These are phyloP conservation scores for Branchinecta sandiegonensis DNA, from an alignment of 2,888 invertebrate genomes.

Conservation along the genomic window DNA sequence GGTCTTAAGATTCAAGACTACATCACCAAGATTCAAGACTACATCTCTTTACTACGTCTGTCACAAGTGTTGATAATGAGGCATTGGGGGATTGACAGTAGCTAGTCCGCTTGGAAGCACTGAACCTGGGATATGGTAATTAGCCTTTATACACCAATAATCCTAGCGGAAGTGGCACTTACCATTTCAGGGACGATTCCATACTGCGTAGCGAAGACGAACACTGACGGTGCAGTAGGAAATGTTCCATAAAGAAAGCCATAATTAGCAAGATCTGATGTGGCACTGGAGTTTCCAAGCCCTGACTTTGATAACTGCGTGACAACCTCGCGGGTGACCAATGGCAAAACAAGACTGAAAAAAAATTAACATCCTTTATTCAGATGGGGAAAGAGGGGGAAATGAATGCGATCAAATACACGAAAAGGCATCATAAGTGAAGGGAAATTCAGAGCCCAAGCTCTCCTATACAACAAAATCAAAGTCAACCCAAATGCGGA, in stretches of 20 bases:
- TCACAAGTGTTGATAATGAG: too few species aligned
- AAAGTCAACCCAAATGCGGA: neutral
- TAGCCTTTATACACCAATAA: too few species aligned
- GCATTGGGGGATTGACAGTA: too few species aligned
- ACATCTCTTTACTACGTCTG: too few species aligned
- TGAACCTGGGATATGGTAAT: too few species aligned
- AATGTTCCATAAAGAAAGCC: conserved; percentile 92
- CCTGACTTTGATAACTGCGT: conserved; percentile 45
- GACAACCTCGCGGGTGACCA: conserved; percentile 71
- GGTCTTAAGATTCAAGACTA: too few species aligned
- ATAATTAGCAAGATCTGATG: conserved; percentile 69
- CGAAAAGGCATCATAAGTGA: conserved; percentile 19
- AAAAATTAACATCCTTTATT: neutral
- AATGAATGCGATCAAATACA: neutral
- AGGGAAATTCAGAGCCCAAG: neutral
- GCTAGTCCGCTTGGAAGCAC: too few species aligned
- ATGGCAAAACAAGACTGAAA: conserved; percentile 56
- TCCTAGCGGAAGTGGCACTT: conserved; percentile 29
- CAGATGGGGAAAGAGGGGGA: neutral
- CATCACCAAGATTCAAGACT: too few species aligned
- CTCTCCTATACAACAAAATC: too few species aligned
- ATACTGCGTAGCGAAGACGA: conserved; percentile 81
- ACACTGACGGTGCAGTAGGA: conserved; percentile 89
- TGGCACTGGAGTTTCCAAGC: conserved; percentile 49
- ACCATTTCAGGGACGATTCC: conserved; percentile 73